Evolutionary conservation across 2,113 vertebrate species (phyloP).

Genomic region (Lipotes vexillifer): DNA sequence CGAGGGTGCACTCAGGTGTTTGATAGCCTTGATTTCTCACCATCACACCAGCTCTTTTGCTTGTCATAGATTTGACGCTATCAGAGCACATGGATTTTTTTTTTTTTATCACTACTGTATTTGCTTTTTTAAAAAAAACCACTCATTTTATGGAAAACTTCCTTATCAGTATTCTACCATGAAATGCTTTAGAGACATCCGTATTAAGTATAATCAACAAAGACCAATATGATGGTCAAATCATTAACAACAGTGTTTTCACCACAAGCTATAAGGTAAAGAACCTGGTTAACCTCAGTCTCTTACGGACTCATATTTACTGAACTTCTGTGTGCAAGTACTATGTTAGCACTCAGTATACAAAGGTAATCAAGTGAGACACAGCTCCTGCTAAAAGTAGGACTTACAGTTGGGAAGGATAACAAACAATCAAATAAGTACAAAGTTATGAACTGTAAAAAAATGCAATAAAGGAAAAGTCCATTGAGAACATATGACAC

Average conservation of each 20-base stretch:
- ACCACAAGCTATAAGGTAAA: not conserved
- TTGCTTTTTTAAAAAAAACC: not conserved
- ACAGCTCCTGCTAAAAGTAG: not conserved
- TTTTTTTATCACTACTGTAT: not conserved
- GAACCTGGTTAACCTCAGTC: not conserved
- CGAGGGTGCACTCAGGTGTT: not conserved
- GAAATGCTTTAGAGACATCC: not conserved
- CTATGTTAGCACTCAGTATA: not conserved
- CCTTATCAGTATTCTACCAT: not conserved
- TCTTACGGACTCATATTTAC: not conserved
- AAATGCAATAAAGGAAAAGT: not conserved
- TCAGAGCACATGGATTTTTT: not conserved
- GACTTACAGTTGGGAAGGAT: not conserved
- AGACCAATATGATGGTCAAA: not conserved
- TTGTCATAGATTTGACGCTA: not conserved
- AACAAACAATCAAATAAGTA: not conserved
- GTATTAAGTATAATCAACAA: not conserved
- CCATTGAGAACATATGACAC: not conserved
- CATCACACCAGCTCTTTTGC: not conserved
- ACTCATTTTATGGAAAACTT: not conserved
- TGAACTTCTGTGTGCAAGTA: not conserved
- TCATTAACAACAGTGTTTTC: not conserved
- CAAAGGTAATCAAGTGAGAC: not conserved
- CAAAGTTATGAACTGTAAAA: not conserved
- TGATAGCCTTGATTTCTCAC: not conserved